Base-by-base conservation (phyloP, 2,797 vertebrate species). In the Sebastes hubbsi region DNA sequence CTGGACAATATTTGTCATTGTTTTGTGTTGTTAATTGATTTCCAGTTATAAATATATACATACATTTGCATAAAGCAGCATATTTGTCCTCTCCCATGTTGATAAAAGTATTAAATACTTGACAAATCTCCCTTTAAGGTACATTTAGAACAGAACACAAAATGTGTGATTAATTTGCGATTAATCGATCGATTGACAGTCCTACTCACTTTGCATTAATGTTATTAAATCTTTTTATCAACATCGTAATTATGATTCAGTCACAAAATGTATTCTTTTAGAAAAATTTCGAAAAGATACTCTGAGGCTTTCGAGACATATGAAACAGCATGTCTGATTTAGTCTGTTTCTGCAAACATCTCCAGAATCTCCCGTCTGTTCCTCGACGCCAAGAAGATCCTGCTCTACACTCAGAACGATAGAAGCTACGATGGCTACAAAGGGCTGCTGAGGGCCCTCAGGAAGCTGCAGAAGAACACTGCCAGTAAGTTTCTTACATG, bases 321-420 rank as follows among this genome's bases (percentile, higher is more conserved):
- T 70, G 20, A 72, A 59, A 34, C n/a, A 18, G 11, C 27, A 4
- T 46, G n/a, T 77, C 49, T 87, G 20, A 80, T 46, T 32, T 27
- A 13, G 13, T 49, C 2, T 61, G 13, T 54, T 30, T 71, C n/a
- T 77, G 8, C 25, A 1, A 27, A 75, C 20, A 64, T 66, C 63
- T 68, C 30, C 94, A 99, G 98, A 81, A 97, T 99, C 89, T 99
- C 97, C 49, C 97, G 98, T 80, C 92, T 99, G 62, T 97, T 99
- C 89, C 94, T 78, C 0, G 98, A 99, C 77, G 97, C 96, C 84
- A 97, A 95, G 93, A 97, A 97, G 84, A 96, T 99, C 81, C 96
- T 99, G 36, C 72, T 98, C 32, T 99, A 97, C 82, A 96, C 97
- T 76, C 98, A 97, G 88, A 97, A 96, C 29, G 98, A 99, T 89